These are phyloP conservation scores for Hirtodrosophila alboralis DNA, from an alignment of 2,888 invertebrate genomes.

Conservation along the genomic window DNA sequence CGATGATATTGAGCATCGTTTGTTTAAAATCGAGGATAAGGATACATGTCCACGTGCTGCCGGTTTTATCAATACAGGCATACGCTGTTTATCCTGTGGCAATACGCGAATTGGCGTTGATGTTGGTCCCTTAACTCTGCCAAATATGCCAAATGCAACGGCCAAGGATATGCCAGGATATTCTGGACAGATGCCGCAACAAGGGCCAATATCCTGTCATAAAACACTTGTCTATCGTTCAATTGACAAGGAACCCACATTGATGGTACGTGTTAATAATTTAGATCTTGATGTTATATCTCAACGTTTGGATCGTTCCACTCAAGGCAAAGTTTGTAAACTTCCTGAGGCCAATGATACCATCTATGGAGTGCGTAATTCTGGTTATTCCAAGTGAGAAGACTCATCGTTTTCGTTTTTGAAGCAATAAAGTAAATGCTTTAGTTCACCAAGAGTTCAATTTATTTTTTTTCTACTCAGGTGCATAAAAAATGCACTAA, in stretches of 20 bases:
- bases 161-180: neutral
- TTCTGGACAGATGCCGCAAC: too few species aligned
- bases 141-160: slow-evolving; percentile 47
- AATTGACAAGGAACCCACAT: slow-evolving; percentile 65
- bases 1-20: slow-evolving; percentile 54
- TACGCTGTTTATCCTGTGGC: slow-evolving; percentile 80
- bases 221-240: slow-evolving; percentile 52
- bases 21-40: slow-evolving; percentile 56
- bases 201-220: slow-evolving; percentile 33
- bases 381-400: slow-evolving; percentile 22
- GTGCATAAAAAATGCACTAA: slow-evolving; percentile 68
- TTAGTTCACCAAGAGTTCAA: too few species aligned
- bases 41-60: slow-evolving; percentile 77
- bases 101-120: slow-evolving; percentile 69
- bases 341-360: slow-evolving; percentile 67
- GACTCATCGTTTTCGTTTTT: slow-evolving; percentile 54
- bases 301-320: slow-evolving; percentile 51
- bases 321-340: slow-evolving; percentile 58
- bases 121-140: slow-evolving; percentile 47
- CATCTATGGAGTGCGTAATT: slow-evolving; percentile 66
- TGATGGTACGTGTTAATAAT: slow-evolving; percentile 69
- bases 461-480: too few species aligned
- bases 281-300: slow-evolving; percentile 55
- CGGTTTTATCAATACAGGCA: slow-evolving; percentile 69
- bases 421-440: slow-evolving; percentile 30